A percentile compares a stretch with the other conserved stretches of the same genome.
phyloP scores from a whole-genome alignment of 1,140 invertebrate species.

The Hyphantria cunea region DNA sequence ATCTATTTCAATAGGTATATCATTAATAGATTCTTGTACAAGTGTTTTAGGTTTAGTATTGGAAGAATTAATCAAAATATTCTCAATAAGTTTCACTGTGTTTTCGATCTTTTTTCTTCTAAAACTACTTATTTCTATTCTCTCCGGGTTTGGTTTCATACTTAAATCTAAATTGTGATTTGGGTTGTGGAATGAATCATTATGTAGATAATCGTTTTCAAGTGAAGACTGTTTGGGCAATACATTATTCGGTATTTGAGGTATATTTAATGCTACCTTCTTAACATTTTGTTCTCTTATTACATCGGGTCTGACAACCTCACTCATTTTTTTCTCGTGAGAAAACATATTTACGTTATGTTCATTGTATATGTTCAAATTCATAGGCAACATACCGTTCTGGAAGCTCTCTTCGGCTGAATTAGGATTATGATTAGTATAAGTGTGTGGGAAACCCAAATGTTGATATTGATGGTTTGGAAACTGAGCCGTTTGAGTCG shows the following conservation, averaged over 20 bases:
- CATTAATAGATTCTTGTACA: not conserved
- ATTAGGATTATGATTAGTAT: conserved; percentile 43
- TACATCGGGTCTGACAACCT: conserved; percentile 3
- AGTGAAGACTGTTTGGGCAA: conserved; percentile 13
- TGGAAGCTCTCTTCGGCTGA: conserved; percentile 45
- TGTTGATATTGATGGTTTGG: conserved; percentile 57
- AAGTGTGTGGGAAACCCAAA: conserved; percentile 45
- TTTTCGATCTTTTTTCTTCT: conserved; percentile 64
- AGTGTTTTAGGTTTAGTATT: conserved; percentile 27
- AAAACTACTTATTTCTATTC: conserved; percentile 38
- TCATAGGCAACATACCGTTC: conserved; percentile 61
- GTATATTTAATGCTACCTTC: conserved; percentile 52
- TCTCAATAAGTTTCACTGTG: conserved; percentile 68
- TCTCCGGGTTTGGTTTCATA: conserved; percentile 32
- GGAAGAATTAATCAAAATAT: conserved; percentile 60
- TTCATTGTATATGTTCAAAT: conserved; percentile 54
- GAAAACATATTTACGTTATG: conserved; percentile 36
- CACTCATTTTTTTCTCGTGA: conserved; percentile 33
- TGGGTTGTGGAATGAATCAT: conserved; percentile 18
- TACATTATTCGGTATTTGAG: conserved; percentile 55
- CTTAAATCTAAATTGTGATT: conserved; percentile 44
- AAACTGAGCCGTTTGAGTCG: conserved; percentile 48
- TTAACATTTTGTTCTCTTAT: conserved; percentile 39
- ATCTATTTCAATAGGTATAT: not conserved
- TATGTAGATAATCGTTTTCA: conserved; percentile 41